A percentile compares a stretch with the other conserved stretches of the same genome.
Conservation (phyloP, 2,113 vertebrate species). For the Myrmophylax atrothorax region DNA sequence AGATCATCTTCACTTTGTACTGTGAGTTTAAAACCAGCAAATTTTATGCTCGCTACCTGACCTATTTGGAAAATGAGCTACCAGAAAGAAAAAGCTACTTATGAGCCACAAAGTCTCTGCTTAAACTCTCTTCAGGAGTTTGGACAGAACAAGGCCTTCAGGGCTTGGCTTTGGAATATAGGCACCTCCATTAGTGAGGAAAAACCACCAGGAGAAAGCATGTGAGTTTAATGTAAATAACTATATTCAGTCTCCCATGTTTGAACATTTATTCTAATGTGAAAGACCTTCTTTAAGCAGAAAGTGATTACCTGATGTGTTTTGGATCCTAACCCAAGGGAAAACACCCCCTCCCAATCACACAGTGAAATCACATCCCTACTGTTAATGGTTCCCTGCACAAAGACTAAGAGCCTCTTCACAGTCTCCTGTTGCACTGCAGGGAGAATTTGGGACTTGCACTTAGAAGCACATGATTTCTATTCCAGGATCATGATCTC, state of each 20-base stretch:
- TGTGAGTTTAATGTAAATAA: constrained; percentile 19
- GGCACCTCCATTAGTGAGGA: not conserved
- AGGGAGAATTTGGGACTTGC: not conserved
- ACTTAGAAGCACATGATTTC: not conserved
- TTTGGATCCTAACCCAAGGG: not conserved
- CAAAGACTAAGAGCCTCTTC: not conserved
- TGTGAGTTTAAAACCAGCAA: not conserved
- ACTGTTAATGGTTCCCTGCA: not conserved
- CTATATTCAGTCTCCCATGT: not conserved
- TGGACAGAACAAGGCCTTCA: not conserved
- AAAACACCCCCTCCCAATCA: not conserved
- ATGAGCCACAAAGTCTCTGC: not conserved
- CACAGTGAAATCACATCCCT: not conserved
- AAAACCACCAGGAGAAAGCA: not conserved
- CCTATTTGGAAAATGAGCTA: not conserved
- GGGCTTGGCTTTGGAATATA: constrained; percentile 45
- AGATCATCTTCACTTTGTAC: not conserved
- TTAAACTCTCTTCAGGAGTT: not conserved
- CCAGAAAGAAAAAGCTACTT: constrained; percentile 15
- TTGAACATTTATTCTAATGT: not conserved
- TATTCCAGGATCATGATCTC: not conserved
- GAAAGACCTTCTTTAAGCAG: constrained; percentile 35
- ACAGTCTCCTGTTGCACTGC: not conserved
- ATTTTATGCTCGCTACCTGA: not conserved
- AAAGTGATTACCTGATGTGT: not conserved